phyloP scores from a whole-genome alignment of 2,113 vertebrate genomes.

The Willisornis vidua region DNA sequence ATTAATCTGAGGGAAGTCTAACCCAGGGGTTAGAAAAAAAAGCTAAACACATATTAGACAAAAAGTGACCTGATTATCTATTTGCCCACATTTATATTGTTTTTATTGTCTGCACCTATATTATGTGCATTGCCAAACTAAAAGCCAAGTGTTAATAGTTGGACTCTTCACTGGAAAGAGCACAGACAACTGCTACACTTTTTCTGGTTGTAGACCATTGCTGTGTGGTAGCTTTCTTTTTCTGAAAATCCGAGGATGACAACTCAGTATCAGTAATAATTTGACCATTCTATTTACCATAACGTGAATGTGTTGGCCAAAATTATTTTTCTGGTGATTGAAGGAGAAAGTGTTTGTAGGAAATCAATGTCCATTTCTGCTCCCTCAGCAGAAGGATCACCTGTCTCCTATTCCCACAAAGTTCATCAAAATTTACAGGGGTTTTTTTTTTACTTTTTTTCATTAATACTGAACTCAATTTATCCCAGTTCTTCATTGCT shows the following conservation, averaged over 20 bases:
- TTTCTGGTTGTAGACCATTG: not conserved
- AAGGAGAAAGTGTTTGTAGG: not conserved
- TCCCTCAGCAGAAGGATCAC: not conserved
- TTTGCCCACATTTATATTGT: not conserved
- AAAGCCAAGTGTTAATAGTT: not conserved
- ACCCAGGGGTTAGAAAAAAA: not conserved
- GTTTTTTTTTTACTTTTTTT: rapidly evolving
- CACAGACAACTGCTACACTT: not conserved
- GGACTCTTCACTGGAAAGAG: not conserved
- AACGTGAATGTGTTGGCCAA: not conserved
- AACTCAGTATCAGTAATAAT: not conserved
- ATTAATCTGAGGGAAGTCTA: not conserved
- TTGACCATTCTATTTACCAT: not conserved
- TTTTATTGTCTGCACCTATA: not conserved
- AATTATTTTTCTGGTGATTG: not conserved
- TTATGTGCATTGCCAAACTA: not conserved
- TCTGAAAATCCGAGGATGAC: not conserved
- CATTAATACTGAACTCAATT: not conserved
- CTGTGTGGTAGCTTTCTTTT: not conserved
- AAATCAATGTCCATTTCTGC: not conserved
- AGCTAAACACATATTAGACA: rapidly evolving
- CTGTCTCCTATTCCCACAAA: not conserved
- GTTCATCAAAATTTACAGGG: not conserved
- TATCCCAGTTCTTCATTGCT: not conserved
- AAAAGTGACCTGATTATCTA: not conserved